These are phyloP conservation scores for Helicorthomorpha holstii DNA, from an alignment of 1,140 invertebrate species.

Conservation along the genomic window DNA sequence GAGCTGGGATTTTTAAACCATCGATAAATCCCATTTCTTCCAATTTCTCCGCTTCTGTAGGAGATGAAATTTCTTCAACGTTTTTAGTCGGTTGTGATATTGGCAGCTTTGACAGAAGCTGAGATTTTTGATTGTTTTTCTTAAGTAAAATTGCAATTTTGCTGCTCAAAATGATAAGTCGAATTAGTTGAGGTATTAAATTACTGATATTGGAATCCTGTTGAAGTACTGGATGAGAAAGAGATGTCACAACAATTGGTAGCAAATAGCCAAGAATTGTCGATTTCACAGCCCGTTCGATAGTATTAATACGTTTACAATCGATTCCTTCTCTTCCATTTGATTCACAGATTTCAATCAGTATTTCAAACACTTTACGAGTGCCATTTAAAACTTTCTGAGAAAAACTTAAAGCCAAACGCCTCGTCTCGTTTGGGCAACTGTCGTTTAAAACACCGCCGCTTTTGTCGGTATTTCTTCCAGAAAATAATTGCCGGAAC, in stretches of 20 bases:
- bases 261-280: constrained; percentile 25
- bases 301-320: constrained; percentile 19
- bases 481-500: constrained; percentile 18
- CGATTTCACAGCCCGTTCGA: constrained; percentile 23
- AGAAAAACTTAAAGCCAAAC: neutral
- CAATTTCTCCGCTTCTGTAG: constrained; percentile 11
- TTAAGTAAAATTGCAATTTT: constrained; percentile 18
- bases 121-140: constrained; percentile 7
- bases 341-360: constrained; percentile 20
- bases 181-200: constrained; percentile 23
- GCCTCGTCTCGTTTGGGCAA: neutral
- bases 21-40: constrained; percentile 24
- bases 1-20: constrained; percentile 24
- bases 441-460: neutral
- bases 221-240: constrained; percentile 21
- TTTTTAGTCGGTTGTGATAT: too few relatives aligned
- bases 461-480: neutral
- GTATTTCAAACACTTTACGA: constrained; percentile 15
- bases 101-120: too few relatives aligned
- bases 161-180: constrained; percentile 22
- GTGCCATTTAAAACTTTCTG: neutral
- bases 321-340: constrained; percentile 15
- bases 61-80: neutral
- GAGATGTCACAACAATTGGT: constrained; percentile 21
- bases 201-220: constrained; percentile 19